Evolutionary conservation across 2,888 invertebrate genomes (phyloP), one percentile per base, ranked within the genome.

Genomic region (Achlya flavicornis): DNA sequence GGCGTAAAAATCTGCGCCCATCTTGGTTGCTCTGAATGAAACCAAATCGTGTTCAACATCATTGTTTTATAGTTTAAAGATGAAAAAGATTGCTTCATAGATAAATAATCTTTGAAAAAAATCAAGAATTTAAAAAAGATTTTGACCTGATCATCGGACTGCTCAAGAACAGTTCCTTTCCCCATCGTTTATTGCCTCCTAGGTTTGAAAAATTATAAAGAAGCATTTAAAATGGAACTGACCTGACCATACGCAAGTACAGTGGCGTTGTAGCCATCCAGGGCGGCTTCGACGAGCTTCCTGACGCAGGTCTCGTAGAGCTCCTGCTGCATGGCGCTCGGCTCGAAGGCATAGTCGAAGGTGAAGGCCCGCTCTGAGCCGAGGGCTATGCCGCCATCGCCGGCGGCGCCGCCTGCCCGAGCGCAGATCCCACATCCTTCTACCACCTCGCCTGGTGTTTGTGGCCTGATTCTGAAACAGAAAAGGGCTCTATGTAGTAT

Each of bases 261-360:
- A 12, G 99, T 99, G 16, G 99, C 99, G 94, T 99, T 99, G 93
- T 98, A 99, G 65, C 99, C 99, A 80, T 98, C 97, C 66, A 99
- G 95, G 10, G 98, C 97, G 41, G 98, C 97, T 74, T 98, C 97
- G 73, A 99, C 97, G 65, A 99, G 95, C 63, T 96, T 95, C 64
- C 96, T 95, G 62, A 98, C 98, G 83, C 98, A 98, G 12, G 95
- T 95, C 59, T 96, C 95, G 88, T 99, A 99, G 35, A 99, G 96
- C 62, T 94, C 90, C 72, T 89, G 95, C 91, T 99, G 99, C 63
- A 90, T 89, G 58, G 96, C 94, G 64, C 93, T 94, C 63, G 96
- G 96, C 87, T 99, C 98, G 90, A 98, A 99, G 59, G 99, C 99
- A 89, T 97, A 97, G 93, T 99, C 98, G 92, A 98, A 99, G 33